Evolutionary conservation across 2,888 invertebrate genomes (phyloP), one percentile per base, ranked within the genome.

Genomic region (Lycaena phlaeas): DNA sequence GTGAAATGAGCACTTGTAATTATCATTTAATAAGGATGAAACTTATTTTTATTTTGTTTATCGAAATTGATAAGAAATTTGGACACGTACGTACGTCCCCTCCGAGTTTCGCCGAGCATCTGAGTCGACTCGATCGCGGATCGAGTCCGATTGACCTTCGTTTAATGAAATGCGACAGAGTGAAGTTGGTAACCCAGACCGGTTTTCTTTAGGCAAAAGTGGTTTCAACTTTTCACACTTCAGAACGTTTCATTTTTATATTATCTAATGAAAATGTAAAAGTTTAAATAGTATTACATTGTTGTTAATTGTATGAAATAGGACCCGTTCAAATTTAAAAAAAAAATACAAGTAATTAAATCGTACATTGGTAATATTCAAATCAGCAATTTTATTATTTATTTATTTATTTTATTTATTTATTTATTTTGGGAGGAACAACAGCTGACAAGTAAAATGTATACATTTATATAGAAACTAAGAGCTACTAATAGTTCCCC

Each of bases 201-300:
- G 77, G 79, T 78, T 68, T 49, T 61, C 72, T 77, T 77, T 78
- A 56, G 79, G 75, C 76, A 75, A 79, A 78, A 76, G 71, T 74
- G 64, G 65, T 58, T 59, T 55, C 59, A 59, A 59, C 62, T 60
- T 59, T 56, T 52, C 50, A 60, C 59, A 54, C 58, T 63, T 61
- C 58, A 60, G 48, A 50, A 48, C 52, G 52, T 58, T 59, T 53
- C 52, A 54, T 54, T 53, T 37, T 38, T 27, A 26, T 11, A 12
- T 22, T n/a, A n/a, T n/a, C n/a, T n/a, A n/a, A n/a, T n/a, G n/a
- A n/a, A n/a, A n/a, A n/a, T n/a, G n/a, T n/a, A n/a, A n/a, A n/a
- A n/a, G n/a, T n/a, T n/a, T n/a, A n/a, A n/a, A n/a, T n/a, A n/a
- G n/a, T n/a, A n/a, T n/a, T n/a, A n/a, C n/a, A n/a, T n/a, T n/a